Conservation (phyloP, 2,797 vertebrate species). For the Malurus splendens region DNA sequence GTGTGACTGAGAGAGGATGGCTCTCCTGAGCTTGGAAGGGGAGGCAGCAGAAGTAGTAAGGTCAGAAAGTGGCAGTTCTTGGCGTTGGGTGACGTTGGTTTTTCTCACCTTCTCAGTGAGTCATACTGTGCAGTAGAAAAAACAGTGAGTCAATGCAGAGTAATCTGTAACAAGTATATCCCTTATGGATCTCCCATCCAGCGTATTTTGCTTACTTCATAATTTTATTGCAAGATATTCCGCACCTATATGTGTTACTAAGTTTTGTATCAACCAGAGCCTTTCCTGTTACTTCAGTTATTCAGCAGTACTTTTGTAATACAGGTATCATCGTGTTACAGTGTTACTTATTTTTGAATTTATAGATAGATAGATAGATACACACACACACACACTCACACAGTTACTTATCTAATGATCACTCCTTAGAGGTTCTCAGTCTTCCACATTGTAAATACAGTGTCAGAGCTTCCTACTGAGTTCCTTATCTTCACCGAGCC, state of each 20-base stretch:
- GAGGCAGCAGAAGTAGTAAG: neutral
- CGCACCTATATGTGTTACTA: neutral
- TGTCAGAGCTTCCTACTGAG: neutral
- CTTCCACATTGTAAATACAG: neutral
- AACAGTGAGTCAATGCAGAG: neutral
- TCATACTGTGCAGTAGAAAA: neutral
- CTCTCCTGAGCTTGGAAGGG: accelerated
- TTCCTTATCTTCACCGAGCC: neutral
- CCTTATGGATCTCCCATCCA: neutral
- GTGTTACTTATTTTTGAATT: neutral
- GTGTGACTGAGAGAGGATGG: neutral
- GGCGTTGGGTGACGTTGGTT: neutral
- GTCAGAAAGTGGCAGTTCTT: neutral
- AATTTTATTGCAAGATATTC: neutral
- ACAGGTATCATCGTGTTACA: neutral
- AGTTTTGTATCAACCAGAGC: neutral
- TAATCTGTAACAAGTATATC: neutral
- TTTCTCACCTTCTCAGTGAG: neutral
- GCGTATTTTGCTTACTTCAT: neutral
- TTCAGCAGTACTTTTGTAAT: neutral
- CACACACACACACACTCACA: too few species aligned
- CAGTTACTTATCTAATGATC: neutral
- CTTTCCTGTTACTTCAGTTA: neutral
- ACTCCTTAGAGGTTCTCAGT: neutral
- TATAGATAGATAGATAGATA: too few species aligned